These are phyloP conservation scores for Epirrhoe tristata DNA, from an alignment of 2,888 invertebrate genomes.

Conservation along the genomic window DNA sequence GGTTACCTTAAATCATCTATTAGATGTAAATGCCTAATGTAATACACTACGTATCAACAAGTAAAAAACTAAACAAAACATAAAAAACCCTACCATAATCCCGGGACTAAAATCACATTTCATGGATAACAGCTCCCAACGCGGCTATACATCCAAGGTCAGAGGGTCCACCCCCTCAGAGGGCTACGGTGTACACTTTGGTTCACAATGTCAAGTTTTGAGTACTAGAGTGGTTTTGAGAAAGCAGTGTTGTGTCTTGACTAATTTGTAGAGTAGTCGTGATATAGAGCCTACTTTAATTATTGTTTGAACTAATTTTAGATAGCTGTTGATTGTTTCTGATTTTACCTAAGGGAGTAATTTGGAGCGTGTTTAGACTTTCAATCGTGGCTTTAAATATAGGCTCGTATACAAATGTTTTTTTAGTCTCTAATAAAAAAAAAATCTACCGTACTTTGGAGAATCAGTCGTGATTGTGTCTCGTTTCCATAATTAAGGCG, in stretches of 20 bases:
- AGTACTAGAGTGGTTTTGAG: neutral
- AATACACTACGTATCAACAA: conserved; percentile 1
- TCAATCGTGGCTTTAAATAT: too few species aligned
- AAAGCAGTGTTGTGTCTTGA: neutral
- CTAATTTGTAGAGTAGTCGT: neutral
- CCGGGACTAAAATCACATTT: conserved; percentile 34
- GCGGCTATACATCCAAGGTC: conserved; percentile 28
- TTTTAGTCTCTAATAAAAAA: neutral
- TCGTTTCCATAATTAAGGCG: too few species aligned
- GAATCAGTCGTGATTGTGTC: too few species aligned
- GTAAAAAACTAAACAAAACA: conserved; percentile 20
- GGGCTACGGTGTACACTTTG: conserved; percentile 14
- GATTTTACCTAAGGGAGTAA: neutral
- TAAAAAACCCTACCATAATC: conserved; percentile 27
- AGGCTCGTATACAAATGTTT: too few species aligned
- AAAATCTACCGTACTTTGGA: too few species aligned
- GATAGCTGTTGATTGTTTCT: neutral
- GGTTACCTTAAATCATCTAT: too few species aligned
- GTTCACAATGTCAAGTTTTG: conserved; percentile 1
- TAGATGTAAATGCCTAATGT: too few species aligned
- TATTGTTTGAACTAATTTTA: neutral
- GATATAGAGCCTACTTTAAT: neutral
- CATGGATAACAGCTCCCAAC: conserved; percentile 24
- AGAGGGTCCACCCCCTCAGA: conserved; percentile 9
- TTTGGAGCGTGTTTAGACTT: too few species aligned